phyloP scores from a whole-genome alignment of 2,113 vertebrate species.

The Gopherus evgoodei region DNA sequence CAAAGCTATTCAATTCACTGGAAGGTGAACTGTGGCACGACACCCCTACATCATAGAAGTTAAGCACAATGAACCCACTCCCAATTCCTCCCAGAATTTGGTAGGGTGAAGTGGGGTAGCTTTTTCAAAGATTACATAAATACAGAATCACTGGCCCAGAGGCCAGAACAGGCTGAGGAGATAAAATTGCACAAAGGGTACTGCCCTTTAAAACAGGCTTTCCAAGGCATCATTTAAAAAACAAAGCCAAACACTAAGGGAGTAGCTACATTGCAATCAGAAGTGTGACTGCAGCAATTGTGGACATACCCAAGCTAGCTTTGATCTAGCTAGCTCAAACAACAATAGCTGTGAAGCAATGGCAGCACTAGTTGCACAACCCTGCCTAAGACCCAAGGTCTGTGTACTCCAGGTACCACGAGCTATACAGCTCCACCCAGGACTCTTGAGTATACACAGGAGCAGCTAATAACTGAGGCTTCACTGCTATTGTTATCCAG shows the following conservation, averaged over 20 bases:
- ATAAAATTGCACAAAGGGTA: background rate
- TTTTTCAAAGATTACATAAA: background rate
- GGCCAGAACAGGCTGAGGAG: conserved; percentile 17
- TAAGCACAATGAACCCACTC: accelerated
- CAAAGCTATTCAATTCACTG: background rate
- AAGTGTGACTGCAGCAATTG: background rate
- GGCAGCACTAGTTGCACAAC: background rate
- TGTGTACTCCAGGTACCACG: background rate
- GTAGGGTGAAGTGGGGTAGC: background rate
- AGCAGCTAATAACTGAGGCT: background rate
- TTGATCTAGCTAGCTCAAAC: background rate
- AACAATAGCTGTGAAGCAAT: background rate
- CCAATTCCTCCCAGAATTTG: background rate
- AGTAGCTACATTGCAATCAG: background rate
- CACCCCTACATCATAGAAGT: background rate
- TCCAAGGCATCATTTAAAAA: background rate
- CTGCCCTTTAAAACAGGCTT: background rate
- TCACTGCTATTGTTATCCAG: no score
- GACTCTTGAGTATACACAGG: background rate
- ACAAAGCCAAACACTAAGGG: background rate
- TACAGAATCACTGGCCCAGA: background rate
- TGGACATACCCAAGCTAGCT: background rate
- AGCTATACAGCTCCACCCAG: background rate
- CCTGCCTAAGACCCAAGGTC: background rate
- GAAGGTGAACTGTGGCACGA: background rate